Conservation (phyloP, 2,888 invertebrate species). For the Xylocampa areola region DNA sequence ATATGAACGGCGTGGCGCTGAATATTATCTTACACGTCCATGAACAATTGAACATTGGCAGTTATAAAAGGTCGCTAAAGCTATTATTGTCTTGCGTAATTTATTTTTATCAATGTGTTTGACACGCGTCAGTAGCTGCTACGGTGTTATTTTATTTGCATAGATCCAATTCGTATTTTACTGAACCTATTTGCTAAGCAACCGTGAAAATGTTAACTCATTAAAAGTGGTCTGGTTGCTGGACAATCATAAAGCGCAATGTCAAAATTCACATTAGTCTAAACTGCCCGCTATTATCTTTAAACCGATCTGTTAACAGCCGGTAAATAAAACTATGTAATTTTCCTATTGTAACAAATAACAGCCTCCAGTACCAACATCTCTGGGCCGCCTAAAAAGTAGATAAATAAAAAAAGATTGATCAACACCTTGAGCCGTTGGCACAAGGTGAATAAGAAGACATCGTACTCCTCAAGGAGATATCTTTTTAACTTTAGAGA, state of each 20-base stretch:
- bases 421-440: conserved; percentile 66
- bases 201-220: conserved; percentile 58
- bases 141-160: conserved; percentile 71
- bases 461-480: conserved; percentile 71
- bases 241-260: conserved; percentile 23
- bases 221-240: conserved; percentile 18
- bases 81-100: conserved; percentile 71
- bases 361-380: conserved; percentile 50
- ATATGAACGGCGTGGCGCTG: conserved; percentile 12
- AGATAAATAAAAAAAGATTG: conserved; percentile 62
- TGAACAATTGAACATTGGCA: conserved; percentile 71
- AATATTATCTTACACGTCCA: conserved; percentile 36
- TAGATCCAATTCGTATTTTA: conserved; percentile 59
- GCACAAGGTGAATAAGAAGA: conserved; percentile 71
- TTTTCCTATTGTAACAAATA: conserved; percentile 51
- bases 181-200: conserved; percentile 58
- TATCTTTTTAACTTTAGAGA: conserved; percentile 31
- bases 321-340: conserved; percentile 21
- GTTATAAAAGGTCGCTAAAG: conserved; percentile 74
- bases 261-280: conserved; percentile 31
- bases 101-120: conserved; percentile 85
- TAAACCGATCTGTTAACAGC: conserved; percentile 11
- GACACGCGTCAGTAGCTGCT: conserved; percentile 77
- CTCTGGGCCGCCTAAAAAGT: conserved; percentile 64
- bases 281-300: conserved; percentile 9